Base-by-base conservation (phyloP, 2,888 invertebrate species). In the Andrena camellia region DNA sequence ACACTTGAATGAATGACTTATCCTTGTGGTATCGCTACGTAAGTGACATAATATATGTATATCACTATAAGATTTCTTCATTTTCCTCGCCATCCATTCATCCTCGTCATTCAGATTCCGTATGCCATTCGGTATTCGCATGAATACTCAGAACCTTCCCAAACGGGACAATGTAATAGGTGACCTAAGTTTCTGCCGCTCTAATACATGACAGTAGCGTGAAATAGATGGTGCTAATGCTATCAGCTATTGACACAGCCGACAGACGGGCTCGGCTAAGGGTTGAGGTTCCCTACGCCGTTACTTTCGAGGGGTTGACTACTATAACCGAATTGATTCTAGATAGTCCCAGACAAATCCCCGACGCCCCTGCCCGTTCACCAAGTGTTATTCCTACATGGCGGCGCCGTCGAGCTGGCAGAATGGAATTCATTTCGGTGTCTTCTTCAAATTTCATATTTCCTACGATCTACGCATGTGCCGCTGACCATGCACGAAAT, bases 161-260 rank as follows among this genome's bases (percentile, higher is more conserved):
- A 26, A 35, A 42, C 2, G 66, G n/a, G 62, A 42, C 52, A 42
- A 62, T 48, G 52, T 54, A 54, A 66, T 26, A 66, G 67, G 70
- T 29, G 73, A 48, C 52, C 66, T 2, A 83, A 71, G 75, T 62
- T 66, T 71, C 54, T 20, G n/a, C 57, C 26, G 76, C 66, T 67
- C 72, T 83, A 84, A 89, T 85, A 77, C 79, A 85, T 74, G 89
- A 83, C 77, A 82, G 77, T 75, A 69, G 77, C 57, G 79, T 74
- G 86, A 81, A 89, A 88, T 88, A 89, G 89, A 81, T 78, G 83
- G 76, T 81, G 78, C 81, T 89, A 87, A 90, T 91, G 86, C 88
- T 91, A 91, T 91, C 91, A 90, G 92, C 87, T 91, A 92, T 91
- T 91, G 92, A 91, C 92, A 91, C 91, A 90, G 91, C 81, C 90